These are phyloP conservation scores for Heterodera carotae DNA, from an alignment of 1,140 invertebrate species.

Conservation along the genomic window DNA sequence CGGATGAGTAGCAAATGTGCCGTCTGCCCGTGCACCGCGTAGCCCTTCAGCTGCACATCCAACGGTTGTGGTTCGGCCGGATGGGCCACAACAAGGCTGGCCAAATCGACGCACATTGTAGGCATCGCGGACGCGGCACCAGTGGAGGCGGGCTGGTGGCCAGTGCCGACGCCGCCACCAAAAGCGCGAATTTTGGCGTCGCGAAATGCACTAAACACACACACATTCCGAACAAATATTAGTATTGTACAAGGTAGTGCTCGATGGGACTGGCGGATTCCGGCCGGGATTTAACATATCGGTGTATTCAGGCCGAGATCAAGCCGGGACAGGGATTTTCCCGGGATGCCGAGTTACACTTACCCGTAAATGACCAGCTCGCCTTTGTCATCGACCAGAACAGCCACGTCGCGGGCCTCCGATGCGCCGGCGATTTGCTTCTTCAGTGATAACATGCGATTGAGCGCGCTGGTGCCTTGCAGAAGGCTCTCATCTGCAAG, in stretches of 20 bases:
- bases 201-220: conserved; percentile 10
- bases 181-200: conserved; percentile 21
- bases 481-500: conserved; percentile 13
- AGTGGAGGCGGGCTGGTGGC: too few relatives aligned
- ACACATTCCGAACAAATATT: too few relatives aligned
- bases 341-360: too few relatives aligned
- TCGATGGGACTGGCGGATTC: too few relatives aligned
- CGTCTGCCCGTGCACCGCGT: not conserved
- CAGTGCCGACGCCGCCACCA: not conserved
- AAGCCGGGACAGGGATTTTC: too few relatives aligned
- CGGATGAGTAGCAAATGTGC: conserved; percentile 16
- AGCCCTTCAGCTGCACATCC: conserved; percentile 7
- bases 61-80: conserved; percentile 1
- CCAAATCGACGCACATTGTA: not conserved
- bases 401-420: conserved; percentile 8
- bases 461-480: conserved; percentile 11
- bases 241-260: too few relatives aligned
- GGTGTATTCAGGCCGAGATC: too few relatives aligned
- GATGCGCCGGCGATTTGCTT: not conserved
- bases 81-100: not conserved
- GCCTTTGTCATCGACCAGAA: conserved; percentile 4
- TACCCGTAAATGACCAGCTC: conserved; percentile 5
- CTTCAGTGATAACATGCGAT: conserved; percentile 13
- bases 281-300: too few relatives aligned
- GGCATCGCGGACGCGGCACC: not conserved